phyloP scores from a whole-genome alignment of 1,140 invertebrate genomes.

The Penaeus chinensis region DNA sequence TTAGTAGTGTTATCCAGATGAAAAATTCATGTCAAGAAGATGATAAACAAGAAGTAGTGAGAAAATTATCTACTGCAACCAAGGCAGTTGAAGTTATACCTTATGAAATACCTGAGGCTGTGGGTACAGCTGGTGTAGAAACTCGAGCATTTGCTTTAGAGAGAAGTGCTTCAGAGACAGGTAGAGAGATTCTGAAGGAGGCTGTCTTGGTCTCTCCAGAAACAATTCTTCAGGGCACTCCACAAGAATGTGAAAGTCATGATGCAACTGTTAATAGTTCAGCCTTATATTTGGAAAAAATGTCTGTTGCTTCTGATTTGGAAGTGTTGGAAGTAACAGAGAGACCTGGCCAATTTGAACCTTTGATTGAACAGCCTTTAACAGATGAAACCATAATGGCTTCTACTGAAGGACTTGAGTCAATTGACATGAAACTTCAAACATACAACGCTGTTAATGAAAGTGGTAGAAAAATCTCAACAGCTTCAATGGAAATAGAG shows the following conservation, averaged over 20 bases:
- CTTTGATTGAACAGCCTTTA: conserved; percentile 4
- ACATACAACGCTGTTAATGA: neutral
- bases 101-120: conserved; percentile 13
- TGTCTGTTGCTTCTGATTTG: too few species aligned
- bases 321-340: too few species aligned
- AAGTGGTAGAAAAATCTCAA: conserved; percentile 29
- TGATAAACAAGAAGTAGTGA: neutral
- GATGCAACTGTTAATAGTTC: too few species aligned
- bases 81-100: conserved; percentile 19
- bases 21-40: neutral
- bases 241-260: neutral
- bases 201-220: conserved; percentile 26
- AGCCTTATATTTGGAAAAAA: too few species aligned
- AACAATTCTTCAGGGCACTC: conserved; percentile 6
- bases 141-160: conserved; percentile 13
- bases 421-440: too few species aligned
- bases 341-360: too few species aligned
- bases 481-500: conserved; percentile 31
- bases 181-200: conserved; percentile 9
- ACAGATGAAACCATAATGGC: neutral
- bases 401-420: too few species aligned
- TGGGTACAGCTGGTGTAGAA: neutral
- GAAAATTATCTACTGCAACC: conserved; percentile 25
- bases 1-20: conserved; percentile 13
- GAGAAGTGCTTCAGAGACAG: conserved; percentile 31